Evolutionary conservation across 92 coral and sea anemone species (phyloP).

Genomic region (Parazoanthus swiftii): DNA sequence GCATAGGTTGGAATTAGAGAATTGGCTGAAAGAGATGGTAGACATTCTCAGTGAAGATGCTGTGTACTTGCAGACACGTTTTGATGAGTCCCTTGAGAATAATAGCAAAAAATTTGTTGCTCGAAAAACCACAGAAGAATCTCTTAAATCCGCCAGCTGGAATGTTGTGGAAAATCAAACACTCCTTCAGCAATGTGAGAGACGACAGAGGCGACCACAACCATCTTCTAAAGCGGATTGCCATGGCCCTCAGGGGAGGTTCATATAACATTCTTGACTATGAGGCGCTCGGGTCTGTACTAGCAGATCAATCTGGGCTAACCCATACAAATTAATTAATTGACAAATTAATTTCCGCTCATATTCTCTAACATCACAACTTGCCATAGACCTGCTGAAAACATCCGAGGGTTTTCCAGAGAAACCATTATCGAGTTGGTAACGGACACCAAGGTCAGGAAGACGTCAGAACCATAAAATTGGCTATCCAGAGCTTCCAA

Average conservation of each 20-base stretch:
- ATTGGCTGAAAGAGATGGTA: neutral
- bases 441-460: conserved; percentile 54
- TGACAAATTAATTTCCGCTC: no score
- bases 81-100: neutral
- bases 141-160: conserved; percentile 39
- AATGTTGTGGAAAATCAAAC: conserved; percentile 48
- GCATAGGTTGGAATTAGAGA: neutral
- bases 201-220: neutral
- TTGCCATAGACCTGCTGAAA: conserved; percentile 48
- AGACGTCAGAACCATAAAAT: no score
- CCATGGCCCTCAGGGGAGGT: neutral
- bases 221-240: neutral
- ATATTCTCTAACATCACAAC: no score
- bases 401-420: conserved; percentile 58
- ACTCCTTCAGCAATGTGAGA: conserved; percentile 18
- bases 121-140: conserved; percentile 5
- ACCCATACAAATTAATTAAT: neutral
- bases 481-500: no score
- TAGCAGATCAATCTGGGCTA: neutral
- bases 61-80: conserved; percentile 36
- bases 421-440: conserved; percentile 55
- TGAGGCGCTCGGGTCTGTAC: neutral
- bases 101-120: conserved; percentile 11
- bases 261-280: neutral
- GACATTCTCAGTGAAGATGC: neutral